A percentile compares a stretch with the other conserved stretches of the same genome.
Conservation (phyloP, 2,888 invertebrate genomes). For the Drosophila borborema region DNA sequence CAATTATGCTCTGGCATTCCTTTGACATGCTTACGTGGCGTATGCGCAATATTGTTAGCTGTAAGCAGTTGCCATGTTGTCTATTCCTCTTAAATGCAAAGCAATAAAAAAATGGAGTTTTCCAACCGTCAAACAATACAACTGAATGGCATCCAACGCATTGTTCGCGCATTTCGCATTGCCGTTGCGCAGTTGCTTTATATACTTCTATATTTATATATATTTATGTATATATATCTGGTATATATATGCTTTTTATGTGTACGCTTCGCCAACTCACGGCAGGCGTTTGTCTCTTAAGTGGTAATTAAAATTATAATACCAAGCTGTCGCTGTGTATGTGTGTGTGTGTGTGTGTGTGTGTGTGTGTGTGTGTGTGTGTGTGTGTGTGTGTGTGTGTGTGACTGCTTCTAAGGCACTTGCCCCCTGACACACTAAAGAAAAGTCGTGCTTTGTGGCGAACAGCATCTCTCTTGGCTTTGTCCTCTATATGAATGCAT, state of each 20-base stretch:
- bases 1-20: constrained; percentile 61
- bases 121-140: constrained; percentile 42
- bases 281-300: constrained; percentile 51
- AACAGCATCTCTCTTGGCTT: constrained; percentile 37
- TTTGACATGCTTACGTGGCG: constrained; percentile 52
- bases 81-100: constrained; percentile 29
- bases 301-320: constrained; percentile 82
- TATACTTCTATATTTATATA: constrained; percentile 14
- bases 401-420: constrained; percentile 37
- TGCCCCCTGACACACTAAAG: constrained; percentile 68
- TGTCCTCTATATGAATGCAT: constrained; percentile 30
- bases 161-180: constrained; percentile 56
- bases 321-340: constrained; percentile 25
- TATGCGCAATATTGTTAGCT: constrained; percentile 65
- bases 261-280: constrained; percentile 34
- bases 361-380: constrained; percentile 1
- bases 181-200: constrained; percentile 45
- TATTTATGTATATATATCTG: constrained; percentile 5
- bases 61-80: constrained; percentile 20
- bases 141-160: constrained; percentile 34
- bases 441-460: constrained; percentile 44
- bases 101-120: background rate
- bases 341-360: too few relatives aligned
- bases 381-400: background rate
- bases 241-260: background rate